Percentiles rank a stretch among this genome's conserved stretches.
Conservation (phyloP, 2,797 vertebrate genomes). For the Sphenodon punctatus region DNA sequence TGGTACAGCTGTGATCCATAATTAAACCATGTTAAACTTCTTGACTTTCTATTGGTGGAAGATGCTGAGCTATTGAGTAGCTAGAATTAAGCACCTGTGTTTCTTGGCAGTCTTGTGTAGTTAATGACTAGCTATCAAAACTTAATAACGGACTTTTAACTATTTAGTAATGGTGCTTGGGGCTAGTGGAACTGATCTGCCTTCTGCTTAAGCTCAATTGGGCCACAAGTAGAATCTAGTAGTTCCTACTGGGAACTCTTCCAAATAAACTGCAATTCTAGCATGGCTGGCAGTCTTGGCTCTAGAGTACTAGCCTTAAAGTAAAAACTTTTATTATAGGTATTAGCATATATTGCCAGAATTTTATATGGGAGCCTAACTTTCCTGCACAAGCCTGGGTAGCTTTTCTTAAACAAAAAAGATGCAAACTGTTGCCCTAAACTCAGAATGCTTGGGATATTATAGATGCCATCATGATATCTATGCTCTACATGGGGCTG, state of each 20-base stretch:
- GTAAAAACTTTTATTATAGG: not conserved
- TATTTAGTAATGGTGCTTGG: not conserved
- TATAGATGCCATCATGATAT: too few relatives aligned
- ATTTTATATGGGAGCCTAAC: not conserved
- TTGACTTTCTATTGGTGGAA: not conserved
- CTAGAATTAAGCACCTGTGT: slow-evolving; percentile 1
- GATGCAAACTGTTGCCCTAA: not conserved
- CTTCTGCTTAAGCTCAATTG: not conserved
- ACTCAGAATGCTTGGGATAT: not conserved
- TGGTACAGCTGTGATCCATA: too few relatives aligned
- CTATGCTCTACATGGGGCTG: too few relatives aligned
- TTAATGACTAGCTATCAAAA: slow-evolving; percentile 7
- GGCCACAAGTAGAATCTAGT: not conserved
- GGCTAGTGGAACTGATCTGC: not conserved
- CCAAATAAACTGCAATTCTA: not conserved
- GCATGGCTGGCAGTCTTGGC: too few relatives aligned
- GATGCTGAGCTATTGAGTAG: too few relatives aligned
- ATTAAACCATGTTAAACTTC: not conserved
- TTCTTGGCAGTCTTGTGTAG: not conserved
- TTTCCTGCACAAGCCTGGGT: not conserved
- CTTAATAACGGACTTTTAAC: not conserved
- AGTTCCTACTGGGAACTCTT: not conserved
- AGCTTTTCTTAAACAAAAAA: not conserved
- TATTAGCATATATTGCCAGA: not conserved
- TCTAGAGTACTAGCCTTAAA: not conserved